These are phyloP conservation scores for Schlechtendalia chinensis DNA, from an alignment of 1,140 invertebrate species.

Conservation along the genomic window DNA sequence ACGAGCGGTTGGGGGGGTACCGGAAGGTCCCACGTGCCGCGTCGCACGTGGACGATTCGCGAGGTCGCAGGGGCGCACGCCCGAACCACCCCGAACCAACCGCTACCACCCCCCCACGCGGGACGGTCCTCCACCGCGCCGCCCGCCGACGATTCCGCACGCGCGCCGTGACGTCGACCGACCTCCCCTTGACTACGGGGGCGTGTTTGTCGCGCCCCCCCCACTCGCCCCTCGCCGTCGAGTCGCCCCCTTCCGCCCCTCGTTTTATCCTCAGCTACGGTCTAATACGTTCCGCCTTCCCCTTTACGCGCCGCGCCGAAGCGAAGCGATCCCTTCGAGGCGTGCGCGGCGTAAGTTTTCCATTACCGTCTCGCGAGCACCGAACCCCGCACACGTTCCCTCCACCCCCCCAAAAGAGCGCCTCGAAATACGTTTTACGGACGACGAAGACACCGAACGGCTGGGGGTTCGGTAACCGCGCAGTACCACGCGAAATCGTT, in stretches of 20 bases:
- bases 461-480: too few relatives aligned
- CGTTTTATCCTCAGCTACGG: too few relatives aligned
- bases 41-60: constrained; percentile 7
- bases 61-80: constrained; percentile 27
- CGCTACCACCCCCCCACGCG: neutral
- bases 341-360: too few relatives aligned
- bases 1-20: neutral
- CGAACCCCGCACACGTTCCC: too few relatives aligned
- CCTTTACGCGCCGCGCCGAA: too few relatives aligned
- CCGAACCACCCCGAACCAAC: neutral
- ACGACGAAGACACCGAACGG: too few relatives aligned
- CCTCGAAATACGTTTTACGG: too few relatives aligned
- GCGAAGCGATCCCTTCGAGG: too few relatives aligned
- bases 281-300: too few relatives aligned
- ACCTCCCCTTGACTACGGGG: constrained; percentile 38
- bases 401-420: too few relatives aligned
- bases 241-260: neutral
- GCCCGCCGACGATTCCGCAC: neutral
- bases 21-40: neutral
- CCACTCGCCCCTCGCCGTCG: neutral
- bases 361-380: too few relatives aligned
- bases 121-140: neutral
- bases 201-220: constrained; percentile 11
- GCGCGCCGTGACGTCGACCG: neutral
- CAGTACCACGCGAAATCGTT: too few relatives aligned